A percentile compares a stretch with the other conserved stretches of the same genome.
These are phyloP conservation scores for Isurus oxyrinchus DNA, from an alignment of 2,113 vertebrate genomes.

Conservation along the genomic window DNA sequence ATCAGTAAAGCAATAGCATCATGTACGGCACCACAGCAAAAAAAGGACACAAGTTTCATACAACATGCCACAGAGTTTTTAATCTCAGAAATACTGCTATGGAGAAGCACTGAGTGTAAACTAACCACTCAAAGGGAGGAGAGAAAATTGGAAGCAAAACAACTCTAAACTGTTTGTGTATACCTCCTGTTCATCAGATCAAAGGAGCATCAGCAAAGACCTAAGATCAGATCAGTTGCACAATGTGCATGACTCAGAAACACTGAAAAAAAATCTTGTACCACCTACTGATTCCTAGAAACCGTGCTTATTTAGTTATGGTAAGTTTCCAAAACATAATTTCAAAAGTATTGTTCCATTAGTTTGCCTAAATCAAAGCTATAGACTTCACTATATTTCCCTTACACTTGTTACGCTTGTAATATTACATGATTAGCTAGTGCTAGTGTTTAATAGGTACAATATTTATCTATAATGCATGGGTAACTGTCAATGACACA, in stretches of 20 bases:
- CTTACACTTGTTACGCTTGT: background rate
- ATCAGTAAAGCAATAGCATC: too few species aligned
- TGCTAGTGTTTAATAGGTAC: background rate
- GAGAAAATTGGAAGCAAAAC: background rate
- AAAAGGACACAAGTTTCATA: background rate
- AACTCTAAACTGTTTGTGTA: background rate
- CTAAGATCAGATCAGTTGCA: background rate
- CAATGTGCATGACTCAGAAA: background rate
- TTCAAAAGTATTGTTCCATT: background rate
- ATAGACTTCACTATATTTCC: background rate
- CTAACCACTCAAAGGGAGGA: background rate
- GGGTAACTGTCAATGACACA: background rate
- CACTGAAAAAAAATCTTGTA: background rate
- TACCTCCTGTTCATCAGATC: background rate
- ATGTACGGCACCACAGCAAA: background rate
- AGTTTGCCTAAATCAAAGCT: background rate
- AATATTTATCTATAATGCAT: background rate
- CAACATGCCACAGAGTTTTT: background rate
- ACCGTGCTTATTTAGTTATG: background rate
- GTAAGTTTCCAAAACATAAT: background rate
- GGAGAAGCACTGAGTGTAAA: background rate
- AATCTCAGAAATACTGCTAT: background rate
- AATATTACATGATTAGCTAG: background rate
- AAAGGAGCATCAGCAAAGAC: background rate
- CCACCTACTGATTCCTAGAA: background rate